These are phyloP conservation scores for Luehdorfia chinensis DNA, from an alignment of 1,140 invertebrate genomes.

Conservation along the genomic window DNA sequence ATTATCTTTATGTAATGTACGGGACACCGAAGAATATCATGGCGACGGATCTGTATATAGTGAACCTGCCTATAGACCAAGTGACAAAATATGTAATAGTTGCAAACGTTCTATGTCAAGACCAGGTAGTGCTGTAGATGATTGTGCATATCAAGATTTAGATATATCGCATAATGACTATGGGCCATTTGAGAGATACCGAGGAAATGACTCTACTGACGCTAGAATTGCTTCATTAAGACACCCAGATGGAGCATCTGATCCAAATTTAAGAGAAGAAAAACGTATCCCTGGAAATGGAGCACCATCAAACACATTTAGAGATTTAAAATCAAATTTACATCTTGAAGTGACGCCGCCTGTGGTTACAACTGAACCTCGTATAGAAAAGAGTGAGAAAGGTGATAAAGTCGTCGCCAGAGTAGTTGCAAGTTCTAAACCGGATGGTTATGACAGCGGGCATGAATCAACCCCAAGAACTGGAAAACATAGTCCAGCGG, in stretches of 20 bases:
- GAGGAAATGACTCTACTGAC: constrained; percentile 72
- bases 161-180: constrained; percentile 67
- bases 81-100: constrained; percentile 87
- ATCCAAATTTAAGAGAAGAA: constrained; percentile 90
- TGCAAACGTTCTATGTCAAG: constrained; percentile 84
- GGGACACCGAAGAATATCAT: constrained; percentile 81
- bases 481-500: constrained; percentile 85
- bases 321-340: constrained; percentile 79
- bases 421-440: constrained; percentile 71
- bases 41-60: constrained; percentile 87
- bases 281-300: constrained; percentile 83
- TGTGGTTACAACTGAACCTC: constrained; percentile 70
- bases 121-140: constrained; percentile 80
- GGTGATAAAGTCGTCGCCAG: constrained; percentile 61
- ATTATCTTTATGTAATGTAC: constrained; percentile 83
- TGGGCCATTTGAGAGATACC: constrained; percentile 66
- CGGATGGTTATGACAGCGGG: constrained; percentile 88
- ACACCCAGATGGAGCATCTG: constrained; percentile 93
- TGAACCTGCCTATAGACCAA: constrained; percentile 87
- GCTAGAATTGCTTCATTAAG: constrained; percentile 85
- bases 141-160: constrained; percentile 73
- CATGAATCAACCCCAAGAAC: constrained; percentile 88
- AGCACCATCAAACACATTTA: constrained; percentile 79
- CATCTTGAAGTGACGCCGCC: constrained; percentile 75
- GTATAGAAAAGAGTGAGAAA: constrained; percentile 63